Evolutionary conservation across 2,797 vertebrate species (phyloP), one percentile per base, ranked within the genome.

Genomic region (Prionace glauca): DNA sequence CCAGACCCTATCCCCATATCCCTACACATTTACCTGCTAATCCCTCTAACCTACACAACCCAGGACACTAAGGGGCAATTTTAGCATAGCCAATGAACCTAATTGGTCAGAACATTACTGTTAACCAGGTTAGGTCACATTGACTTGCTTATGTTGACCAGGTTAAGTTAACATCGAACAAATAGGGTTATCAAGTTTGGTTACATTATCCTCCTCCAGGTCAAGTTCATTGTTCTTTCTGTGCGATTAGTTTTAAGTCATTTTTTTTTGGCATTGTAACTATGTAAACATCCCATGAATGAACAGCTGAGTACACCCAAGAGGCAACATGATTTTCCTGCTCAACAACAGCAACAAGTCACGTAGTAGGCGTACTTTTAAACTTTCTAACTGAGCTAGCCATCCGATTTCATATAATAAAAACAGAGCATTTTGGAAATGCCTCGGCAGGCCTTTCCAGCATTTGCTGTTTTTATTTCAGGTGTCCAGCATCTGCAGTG

Each of bases 271-370:
- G 65, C n/a, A 41, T 67, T 36, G n/a, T 41, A 62, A 90, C 62
- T 62, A 41, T 65, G 81, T 92, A 24, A 41, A 36, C 7, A 92
- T 36, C 41, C 9, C n/a, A 22, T 92, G 90, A 92, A 92, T 69
- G 20, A 41, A 69, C 62, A 92, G 90, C 90, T 92, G 90, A 92
- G 90, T 92, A 41, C 41, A 60, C 36, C 32, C 60, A 92, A 65
- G 90, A 69, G 22, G 22, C 16, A 41, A 92, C 12, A 20, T 92
- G n/a, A 69, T 29, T 65, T 92, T 69, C 67, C 90, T 92, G 65
- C 65, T 36, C 65, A 69, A 69, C 11, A 36, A 69, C n/a, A 92
- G 62, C 65, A 69, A 92, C 67, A 41, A 69, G 36, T 92, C 90
- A 92, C 32, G 24, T 36, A 67, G 4, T 22, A 0, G 32, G 9